These are phyloP conservation scores for Athene cunicularia DNA, from an alignment of 2,113 vertebrate species.

Conservation along the genomic window DNA sequence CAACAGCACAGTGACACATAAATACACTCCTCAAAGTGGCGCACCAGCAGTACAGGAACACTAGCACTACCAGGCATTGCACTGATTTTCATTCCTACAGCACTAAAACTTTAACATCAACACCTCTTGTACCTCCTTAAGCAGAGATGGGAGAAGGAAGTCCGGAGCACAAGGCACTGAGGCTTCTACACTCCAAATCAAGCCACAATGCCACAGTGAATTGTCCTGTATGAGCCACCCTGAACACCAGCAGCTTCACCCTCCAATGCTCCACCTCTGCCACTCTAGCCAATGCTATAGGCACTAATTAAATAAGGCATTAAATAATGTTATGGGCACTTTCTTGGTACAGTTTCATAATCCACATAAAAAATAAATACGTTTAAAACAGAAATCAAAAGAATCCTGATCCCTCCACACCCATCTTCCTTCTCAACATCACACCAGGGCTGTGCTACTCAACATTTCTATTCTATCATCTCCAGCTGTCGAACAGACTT, in stretches of 20 bases:
- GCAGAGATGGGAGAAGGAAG: not conserved
- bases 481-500: not conserved
- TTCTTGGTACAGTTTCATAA: not conserved
- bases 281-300: not conserved
- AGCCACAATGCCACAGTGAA: accelerated
- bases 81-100: not conserved
- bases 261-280: not conserved
- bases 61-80: not conserved
- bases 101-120: not conserved
- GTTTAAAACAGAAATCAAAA: not conserved
- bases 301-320: not conserved
- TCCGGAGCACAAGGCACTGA: not conserved
- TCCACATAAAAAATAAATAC: not conserved
- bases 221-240: not conserved
- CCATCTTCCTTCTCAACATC: not conserved
- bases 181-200: not conserved
- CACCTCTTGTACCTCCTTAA: not conserved
- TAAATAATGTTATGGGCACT: not conserved
- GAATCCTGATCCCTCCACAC: not conserved
- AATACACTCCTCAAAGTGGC: not conserved
- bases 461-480: not conserved
- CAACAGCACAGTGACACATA: not conserved
- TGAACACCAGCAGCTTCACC: not conserved
- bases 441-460: not conserved
- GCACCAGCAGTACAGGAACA: not conserved